phyloP scores from a whole-genome alignment of 2,797 vertebrate genomes.

The Sus cebifrons region DNA sequence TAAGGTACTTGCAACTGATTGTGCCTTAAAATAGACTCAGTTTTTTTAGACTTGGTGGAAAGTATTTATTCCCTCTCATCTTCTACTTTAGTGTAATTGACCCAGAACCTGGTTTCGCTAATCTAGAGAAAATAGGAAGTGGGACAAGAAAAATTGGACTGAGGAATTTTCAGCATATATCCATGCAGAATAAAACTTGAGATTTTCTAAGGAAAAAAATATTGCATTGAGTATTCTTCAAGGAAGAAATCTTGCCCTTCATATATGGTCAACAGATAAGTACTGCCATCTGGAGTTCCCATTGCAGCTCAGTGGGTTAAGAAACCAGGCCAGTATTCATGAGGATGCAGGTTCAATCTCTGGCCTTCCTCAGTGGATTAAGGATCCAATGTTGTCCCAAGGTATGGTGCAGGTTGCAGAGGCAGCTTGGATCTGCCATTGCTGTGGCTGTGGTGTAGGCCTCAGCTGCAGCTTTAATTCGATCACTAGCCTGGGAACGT shows the following conservation, averaged over 20 bases:
- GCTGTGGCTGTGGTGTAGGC: too few relatives aligned
- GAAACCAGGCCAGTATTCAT: too few relatives aligned
- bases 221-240: not conserved
- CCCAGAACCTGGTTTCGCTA: not conserved
- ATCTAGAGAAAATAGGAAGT: not conserved
- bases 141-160: not conserved
- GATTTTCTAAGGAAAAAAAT: conserved; percentile 27
- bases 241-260: not conserved
- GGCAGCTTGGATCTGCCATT: too few relatives aligned
- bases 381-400: too few relatives aligned
- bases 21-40: not conserved
- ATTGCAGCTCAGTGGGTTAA: too few relatives aligned
- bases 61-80: not conserved
- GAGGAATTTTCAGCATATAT: not conserved
- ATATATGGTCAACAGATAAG: not conserved
- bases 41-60: not conserved
- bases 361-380: too few relatives aligned
- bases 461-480: too few relatives aligned
- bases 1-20: not conserved
- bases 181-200: not conserved
- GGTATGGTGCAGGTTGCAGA: too few relatives aligned
- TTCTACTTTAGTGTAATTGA: not conserved
- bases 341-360: too few relatives aligned
- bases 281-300: too few relatives aligned
- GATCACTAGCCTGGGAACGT: too few relatives aligned